Base-by-base conservation (phyloP, 2,113 vertebrate species). In the Cichladusa arquata region DNA sequence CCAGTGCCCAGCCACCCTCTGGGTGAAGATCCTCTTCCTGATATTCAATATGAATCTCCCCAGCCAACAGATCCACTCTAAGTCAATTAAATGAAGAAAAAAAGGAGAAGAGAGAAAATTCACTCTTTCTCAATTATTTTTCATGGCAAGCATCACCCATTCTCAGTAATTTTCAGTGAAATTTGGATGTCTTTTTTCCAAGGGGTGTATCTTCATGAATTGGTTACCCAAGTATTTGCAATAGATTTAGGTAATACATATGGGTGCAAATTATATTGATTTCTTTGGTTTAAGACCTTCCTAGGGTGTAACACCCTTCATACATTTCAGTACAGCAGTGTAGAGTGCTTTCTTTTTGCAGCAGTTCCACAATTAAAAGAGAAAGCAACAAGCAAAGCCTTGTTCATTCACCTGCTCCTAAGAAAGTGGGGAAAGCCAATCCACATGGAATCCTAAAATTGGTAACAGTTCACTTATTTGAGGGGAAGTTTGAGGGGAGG, bases 1-100 rank as follows among this genome's bases (percentile, higher is more conserved):
- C 28, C 53, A 7, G n/a, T 40, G n/a, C 9, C 19, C 15, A 45
- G 3, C 1, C 16, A 51, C 4, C 15, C 8, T 38, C 12, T 17
- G 10, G 33, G 23, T 2, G 11, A 9, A 23, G 2, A 66, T 18
- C 3, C 2, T 29, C 19, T n/a, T 14, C 38, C 19, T 67, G 9
- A 38, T 20, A 58, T 4, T 13, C 38, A 60, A 3, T 2, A 28
- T 0, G 0, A 58, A 38, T 19, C 23, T 73, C 12, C 34, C 8
- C 12, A 36, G 4, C 29, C 33, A n/a, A 44, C 12, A 51, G 8
- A 45, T 12, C 6, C 11, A 18, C 20, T 5, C 7, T 14, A 8
- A 0, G 2, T 19, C 23, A 81, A 45, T 20, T 38, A 51, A 66
- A 73, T 29, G 8, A 60, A 60, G 19, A 11, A 45, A 86, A 65